Percentiles rank a stretch among this genome's conserved stretches.
These are phyloP conservation scores for Diloba caeruleocephala DNA, from an alignment of 2,888 invertebrate genomes.

Conservation along the genomic window DNA sequence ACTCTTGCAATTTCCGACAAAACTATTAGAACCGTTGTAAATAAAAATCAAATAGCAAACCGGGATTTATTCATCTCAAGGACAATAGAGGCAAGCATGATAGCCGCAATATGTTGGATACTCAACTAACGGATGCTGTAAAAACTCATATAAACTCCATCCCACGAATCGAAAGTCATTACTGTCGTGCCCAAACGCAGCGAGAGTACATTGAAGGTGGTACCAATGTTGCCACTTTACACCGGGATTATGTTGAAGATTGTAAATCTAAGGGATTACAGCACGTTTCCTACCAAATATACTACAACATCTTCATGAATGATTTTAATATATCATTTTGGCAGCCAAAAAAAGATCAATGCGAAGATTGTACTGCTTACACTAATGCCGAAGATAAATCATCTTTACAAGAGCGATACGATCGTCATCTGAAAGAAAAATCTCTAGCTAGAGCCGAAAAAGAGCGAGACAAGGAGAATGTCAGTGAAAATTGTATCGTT, in stretches of 20 bases:
- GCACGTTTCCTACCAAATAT: slow-evolving; percentile 27
- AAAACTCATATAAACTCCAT: slow-evolving; percentile 34
- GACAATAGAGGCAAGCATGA: slow-evolving; percentile 27
- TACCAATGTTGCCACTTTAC: slow-evolving; percentile 25
- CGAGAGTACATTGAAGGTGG: slow-evolving; percentile 1
- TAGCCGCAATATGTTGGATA: slow-evolving; percentile 15
- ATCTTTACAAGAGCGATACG: slow-evolving; percentile 27
- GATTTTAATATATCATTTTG: slow-evolving; percentile 41
- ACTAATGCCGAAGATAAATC: slow-evolving; percentile 34
- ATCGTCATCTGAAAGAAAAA: slow-evolving; percentile 39
- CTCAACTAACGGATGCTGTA: slow-evolving; percentile 16
- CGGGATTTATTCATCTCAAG: slow-evolving; percentile 8
- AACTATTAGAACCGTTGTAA: slow-evolving; percentile 27
- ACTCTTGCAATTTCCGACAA: slow-evolving; percentile 19
- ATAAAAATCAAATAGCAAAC: too few species aligned
- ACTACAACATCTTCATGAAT: slow-evolving; percentile 28
- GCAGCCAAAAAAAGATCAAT: slow-evolving; percentile 44
- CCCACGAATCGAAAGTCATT: slow-evolving; percentile 33
- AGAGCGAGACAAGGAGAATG: slow-evolving; percentile 30
- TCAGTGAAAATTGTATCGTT: slow-evolving; percentile 30
- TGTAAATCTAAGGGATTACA: slow-evolving; percentile 14
- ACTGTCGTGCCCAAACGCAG: slow-evolving; percentile 3
- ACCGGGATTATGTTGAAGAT: slow-evolving; percentile 21
- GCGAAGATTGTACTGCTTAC: slow-evolving; percentile 39
- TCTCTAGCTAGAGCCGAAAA: slow-evolving; percentile 35